Base-by-base conservation (phyloP, 2,888 invertebrate species). In the Yponomeuta evonymella region DNA sequence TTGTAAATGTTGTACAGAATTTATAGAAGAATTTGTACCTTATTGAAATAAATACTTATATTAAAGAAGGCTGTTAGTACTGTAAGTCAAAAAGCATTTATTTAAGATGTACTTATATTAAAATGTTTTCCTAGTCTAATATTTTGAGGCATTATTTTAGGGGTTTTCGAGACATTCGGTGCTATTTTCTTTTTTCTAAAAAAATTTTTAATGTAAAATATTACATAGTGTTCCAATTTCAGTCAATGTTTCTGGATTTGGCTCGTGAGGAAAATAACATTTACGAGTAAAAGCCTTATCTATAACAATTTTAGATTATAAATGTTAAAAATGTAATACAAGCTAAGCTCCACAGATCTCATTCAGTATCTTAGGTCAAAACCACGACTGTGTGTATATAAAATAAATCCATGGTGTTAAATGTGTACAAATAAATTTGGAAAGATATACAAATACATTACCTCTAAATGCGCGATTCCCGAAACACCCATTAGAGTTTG, bases 31-130 rank as follows among this genome's bases (percentile, higher is more conserved):
- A 58, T 15, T 15, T 43, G 43, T 43, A 43, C 43, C 15, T 58
- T 12, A 58, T 58, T 58, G 3, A 58, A 58, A 58, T 58, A 58
- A 15, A 58, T 58, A 58, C 51, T 58, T 15, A 15, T 58, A 58
- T 71, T 70, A 71, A 69, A 72, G 71, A 73, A 73, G 73, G 73
- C 73, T 73, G 73, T 72, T 73, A 73, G 73, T 70, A 69, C 66
- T 64, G 68, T 72, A 72, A 69, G 48, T 63, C 64, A 11, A 8
- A 23, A 62, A 70, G 69, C 69, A 67, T 63, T 58, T 58, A 58
- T 15, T 58, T 58, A 70, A 64, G 30, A 70, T 51, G 43, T 58
- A 23, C 23, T 23, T 23, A 29, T 66, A 43, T 1, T 51, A 1
- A 48, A 51, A 10, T 51, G 15, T 12, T 48, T 23, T 68, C 64